phyloP scores from a whole-genome alignment of 2,113 vertebrate species.

The Pseudolaguvia tuberculata region DNA sequence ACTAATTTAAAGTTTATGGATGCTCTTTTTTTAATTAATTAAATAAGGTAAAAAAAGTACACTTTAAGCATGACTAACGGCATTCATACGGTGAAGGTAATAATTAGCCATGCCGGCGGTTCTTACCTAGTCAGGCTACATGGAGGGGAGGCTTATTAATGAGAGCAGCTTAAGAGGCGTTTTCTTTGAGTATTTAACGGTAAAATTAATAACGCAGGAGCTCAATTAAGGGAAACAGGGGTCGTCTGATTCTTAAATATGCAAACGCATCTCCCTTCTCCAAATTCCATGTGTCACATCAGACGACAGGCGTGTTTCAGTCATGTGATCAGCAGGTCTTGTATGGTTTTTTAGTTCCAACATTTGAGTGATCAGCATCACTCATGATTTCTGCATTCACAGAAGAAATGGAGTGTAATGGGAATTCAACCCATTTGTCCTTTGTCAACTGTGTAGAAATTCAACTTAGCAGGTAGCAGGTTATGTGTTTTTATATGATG shows the following conservation, averaged over 20 bases:
- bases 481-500: background rate
- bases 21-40: slow-evolving; percentile 73
- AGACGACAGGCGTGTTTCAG: slow-evolving; percentile 18
- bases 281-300: slow-evolving; percentile 40
- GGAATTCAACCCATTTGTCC: no score
- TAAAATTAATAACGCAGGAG: slow-evolving; percentile 70
- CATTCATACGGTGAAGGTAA: slow-evolving; percentile 66
- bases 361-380: background rate
- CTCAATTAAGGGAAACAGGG: slow-evolving; percentile 62
- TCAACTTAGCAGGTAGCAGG: no score
- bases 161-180: slow-evolving; percentile 61
- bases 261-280: slow-evolving; percentile 44
- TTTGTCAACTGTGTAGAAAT: no score
- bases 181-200: slow-evolving; percentile 70
- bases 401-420: no score
- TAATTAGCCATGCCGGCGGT: slow-evolving; percentile 62
- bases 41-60: slow-evolving; percentile 70
- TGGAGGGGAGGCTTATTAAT: slow-evolving; percentile 58
- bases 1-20: slow-evolving; percentile 80
- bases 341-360: background rate
- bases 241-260: slow-evolving; percentile 53
- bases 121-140: slow-evolving; percentile 48
- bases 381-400: no score
- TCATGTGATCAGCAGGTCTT: background rate
- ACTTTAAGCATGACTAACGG: slow-evolving; percentile 62